These are phyloP conservation scores for Isotomurus palustris DNA, from an alignment of 2,888 invertebrate genomes.

Conservation along the genomic window DNA sequence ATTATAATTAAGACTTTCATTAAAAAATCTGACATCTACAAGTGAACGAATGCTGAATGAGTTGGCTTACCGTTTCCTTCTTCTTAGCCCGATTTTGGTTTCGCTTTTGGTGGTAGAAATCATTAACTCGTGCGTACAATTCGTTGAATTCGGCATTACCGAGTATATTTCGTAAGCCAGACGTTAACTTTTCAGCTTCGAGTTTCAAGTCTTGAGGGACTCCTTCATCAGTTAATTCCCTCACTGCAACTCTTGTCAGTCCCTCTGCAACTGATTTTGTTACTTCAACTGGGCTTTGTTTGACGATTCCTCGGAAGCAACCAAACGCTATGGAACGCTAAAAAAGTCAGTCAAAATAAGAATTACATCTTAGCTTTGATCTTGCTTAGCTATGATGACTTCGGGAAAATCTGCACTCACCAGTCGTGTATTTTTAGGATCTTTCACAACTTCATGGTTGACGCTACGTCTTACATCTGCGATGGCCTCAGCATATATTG, in stretches of 20 bases:
- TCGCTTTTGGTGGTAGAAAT: slow-evolving; percentile 31
- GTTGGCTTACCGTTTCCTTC: slow-evolving; percentile 34
- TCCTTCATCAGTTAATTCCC: slow-evolving; percentile 36
- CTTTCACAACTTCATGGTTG: slow-evolving; percentile 32
- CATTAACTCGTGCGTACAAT: slow-evolving; percentile 31
- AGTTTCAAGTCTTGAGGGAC: slow-evolving; percentile 28
- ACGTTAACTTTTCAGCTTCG: slow-evolving; percentile 28
- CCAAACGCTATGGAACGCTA: slow-evolving; percentile 30
- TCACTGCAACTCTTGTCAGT: slow-evolving; percentile 32
- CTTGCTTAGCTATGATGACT: background rate
- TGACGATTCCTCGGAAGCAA: slow-evolving; percentile 29
- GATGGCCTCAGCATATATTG: slow-evolving; percentile 17
- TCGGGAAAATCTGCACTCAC: slow-evolving; percentile 11
- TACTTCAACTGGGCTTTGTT: slow-evolving; percentile 26
- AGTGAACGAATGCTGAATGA: background rate
- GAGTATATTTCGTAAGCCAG: slow-evolving; percentile 19
- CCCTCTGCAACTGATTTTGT: slow-evolving; percentile 20
- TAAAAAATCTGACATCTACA: background rate
- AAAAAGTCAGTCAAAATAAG: background rate
- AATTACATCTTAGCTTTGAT: background rate
- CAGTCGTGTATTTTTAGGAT: slow-evolving; percentile 19
- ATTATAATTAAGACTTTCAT: background rate
- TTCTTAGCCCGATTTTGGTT: slow-evolving; percentile 37
- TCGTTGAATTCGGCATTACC: slow-evolving; percentile 30
- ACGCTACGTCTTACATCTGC: slow-evolving; percentile 18